phyloP scores from a whole-genome alignment of 2,113 vertebrate genomes.

The Panthera leo region DNA sequence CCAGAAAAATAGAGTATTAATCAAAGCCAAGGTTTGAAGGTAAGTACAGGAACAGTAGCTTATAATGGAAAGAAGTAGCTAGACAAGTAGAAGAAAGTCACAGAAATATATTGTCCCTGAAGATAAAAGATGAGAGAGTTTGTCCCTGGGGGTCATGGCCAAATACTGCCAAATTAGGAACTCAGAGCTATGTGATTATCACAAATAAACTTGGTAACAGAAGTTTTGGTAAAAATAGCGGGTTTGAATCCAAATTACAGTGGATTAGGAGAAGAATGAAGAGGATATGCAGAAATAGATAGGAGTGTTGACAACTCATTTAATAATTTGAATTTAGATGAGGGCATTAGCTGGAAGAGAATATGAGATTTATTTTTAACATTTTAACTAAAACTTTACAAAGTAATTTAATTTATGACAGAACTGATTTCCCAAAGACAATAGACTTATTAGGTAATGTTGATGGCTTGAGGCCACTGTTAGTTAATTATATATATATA shows the following conservation, averaged over 20 bases:
- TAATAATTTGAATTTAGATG: neutral
- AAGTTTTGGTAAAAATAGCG: neutral
- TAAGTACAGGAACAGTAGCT: neutral
- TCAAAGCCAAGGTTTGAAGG: neutral
- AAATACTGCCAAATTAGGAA: neutral
- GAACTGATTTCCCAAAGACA: neutral
- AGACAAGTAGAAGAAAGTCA: neutral
- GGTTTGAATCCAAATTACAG: neutral
- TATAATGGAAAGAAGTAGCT: neutral
- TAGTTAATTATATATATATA: neutral
- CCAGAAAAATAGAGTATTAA: neutral
- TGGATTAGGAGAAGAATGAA: neutral
- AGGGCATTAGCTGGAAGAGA: neutral
- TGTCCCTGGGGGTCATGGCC: fast-evolving
- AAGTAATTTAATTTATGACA: neutral
- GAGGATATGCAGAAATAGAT: neutral
- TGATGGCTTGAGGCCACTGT: neutral
- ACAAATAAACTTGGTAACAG: neutral
- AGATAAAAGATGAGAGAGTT: neutral
- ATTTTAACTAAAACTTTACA: neutral
- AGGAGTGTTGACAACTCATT: neutral
- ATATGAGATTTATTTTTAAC: neutral
- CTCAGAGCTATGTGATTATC: neutral
- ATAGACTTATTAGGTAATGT: neutral
- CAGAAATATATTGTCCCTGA: neutral